Percentiles rank a stretch among this genome's conserved stretches.
These are phyloP conservation scores for Scolopax mira DNA, from an alignment of 2,113 vertebrate species.

Conservation along the genomic window DNA sequence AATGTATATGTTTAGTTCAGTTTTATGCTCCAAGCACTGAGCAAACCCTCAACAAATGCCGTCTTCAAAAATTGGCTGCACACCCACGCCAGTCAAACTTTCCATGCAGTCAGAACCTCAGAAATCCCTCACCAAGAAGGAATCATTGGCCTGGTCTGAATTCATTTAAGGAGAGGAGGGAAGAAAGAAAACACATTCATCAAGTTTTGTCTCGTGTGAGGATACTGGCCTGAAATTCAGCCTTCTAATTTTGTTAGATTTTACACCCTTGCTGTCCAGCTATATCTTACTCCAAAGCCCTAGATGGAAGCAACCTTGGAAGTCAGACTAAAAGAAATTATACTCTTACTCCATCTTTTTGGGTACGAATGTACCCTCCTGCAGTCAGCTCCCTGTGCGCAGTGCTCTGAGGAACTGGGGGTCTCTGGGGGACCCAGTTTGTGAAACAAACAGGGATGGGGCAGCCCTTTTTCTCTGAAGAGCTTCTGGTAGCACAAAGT, in stretches of 20 bases:
- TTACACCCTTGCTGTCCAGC: not conserved
- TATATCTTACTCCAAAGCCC: not conserved
- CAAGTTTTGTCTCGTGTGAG: constrained; percentile 3
- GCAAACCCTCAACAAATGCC: constrained; percentile 7
- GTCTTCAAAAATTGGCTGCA: not conserved
- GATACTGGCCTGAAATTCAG: not conserved
- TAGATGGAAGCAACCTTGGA: not conserved
- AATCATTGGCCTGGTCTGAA: not conserved
- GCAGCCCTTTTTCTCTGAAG: not conserved
- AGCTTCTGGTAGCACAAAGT: fast-evolving
- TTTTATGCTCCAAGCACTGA: not conserved
- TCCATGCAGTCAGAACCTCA: constrained; percentile 50
- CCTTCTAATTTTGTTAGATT: not conserved
- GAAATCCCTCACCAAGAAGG: not conserved
- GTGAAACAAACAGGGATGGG: not conserved
- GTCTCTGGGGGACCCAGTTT: not conserved
- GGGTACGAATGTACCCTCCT: not conserved
- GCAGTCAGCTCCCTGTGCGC: not conserved
- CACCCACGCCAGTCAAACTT: constrained; percentile 14
- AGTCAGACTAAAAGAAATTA: not conserved
- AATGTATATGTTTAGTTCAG: not conserved
- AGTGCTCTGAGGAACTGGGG: not conserved
- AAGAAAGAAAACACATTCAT: constrained; percentile 7
- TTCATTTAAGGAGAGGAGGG: not conserved
- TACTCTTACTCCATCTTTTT: not conserved